A percentile compares a stretch with the other conserved stretches of the same genome.
These are phyloP conservation scores for Andrena trimmerana DNA, from an alignment of 2,888 invertebrate species.

Conservation along the genomic window DNA sequence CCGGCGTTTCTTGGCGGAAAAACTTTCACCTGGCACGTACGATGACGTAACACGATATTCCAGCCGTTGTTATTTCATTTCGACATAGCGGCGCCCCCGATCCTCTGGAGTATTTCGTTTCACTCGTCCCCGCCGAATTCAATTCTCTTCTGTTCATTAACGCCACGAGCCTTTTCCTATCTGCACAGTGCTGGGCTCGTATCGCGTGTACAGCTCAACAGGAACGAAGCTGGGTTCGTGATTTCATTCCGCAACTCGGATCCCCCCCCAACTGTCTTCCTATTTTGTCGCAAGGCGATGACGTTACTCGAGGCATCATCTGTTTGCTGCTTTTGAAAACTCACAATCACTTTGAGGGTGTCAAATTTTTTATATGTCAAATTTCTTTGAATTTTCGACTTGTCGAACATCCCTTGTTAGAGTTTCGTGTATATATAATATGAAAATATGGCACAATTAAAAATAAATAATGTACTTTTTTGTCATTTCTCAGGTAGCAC, in stretches of 20 bases:
- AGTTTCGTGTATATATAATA: no score
- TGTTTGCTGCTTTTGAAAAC: slow-evolving; percentile 14
- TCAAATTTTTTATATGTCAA: no score
- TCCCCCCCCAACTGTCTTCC: background rate
- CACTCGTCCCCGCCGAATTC: background rate
- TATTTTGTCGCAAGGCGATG: slow-evolving; percentile 17
- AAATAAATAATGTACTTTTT: no score
- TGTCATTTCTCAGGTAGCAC: no score
- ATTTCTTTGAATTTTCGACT: no score
- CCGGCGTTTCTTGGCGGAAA: slow-evolving; percentile 12
- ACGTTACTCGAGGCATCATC: slow-evolving; percentile 9
- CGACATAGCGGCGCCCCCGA: background rate
- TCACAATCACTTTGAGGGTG: no score
- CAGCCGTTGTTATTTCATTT: slow-evolving; percentile 23
- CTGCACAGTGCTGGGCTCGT: background rate
- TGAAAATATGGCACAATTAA: no score
- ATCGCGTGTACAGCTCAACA: slow-evolving; percentile 10
- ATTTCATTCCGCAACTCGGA: slow-evolving; percentile 26
- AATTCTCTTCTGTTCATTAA: slow-evolving; percentile 37
- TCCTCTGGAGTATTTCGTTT: background rate
- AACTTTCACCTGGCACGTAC: slow-evolving; percentile 33
- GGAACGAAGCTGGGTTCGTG: slow-evolving; percentile 8
- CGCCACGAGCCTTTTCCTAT: no score
- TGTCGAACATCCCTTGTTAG: no score
- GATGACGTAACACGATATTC: background rate